These are phyloP conservation scores for Ecliptopera silaceata DNA, from an alignment of 2,888 invertebrate genomes.

Conservation along the genomic window DNA sequence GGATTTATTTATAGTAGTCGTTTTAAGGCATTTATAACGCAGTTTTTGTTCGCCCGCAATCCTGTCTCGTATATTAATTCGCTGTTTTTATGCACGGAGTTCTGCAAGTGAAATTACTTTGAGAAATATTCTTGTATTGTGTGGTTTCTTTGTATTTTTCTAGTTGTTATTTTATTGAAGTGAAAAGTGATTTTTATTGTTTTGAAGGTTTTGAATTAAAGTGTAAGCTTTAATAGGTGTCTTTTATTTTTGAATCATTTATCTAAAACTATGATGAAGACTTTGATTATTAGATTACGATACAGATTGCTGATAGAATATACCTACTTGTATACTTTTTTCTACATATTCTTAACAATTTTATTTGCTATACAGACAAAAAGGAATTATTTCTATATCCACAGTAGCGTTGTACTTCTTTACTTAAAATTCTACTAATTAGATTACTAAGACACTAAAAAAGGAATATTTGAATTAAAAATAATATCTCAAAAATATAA, in stretches of 20 bases:
- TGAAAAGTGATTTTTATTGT: slow-evolving; percentile 17
- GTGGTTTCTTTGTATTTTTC: slow-evolving; percentile 5
- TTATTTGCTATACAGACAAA: no score
- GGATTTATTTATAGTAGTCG: slow-evolving; percentile 50
- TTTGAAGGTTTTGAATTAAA: slow-evolving; percentile 1
- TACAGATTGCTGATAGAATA: no score
- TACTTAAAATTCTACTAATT: no score
- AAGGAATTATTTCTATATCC: no score
- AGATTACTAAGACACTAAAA: no score
- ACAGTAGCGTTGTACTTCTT: no score
- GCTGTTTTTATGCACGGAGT: slow-evolving; percentile 32
- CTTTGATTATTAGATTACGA: no score
- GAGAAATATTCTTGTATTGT: slow-evolving; percentile 16
- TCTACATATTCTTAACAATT: no score
- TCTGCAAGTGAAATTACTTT: slow-evolving; percentile 24
- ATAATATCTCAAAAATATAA: no score
- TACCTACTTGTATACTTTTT: no score
- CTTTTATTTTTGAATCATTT: neutral
- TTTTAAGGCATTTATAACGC: slow-evolving; percentile 46
- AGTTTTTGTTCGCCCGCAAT: slow-evolving; percentile 40
- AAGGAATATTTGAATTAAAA: no score
- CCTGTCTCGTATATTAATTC: slow-evolving; percentile 34
- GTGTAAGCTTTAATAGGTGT: neutral
- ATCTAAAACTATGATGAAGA: no score
- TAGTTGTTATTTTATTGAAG: slow-evolving; percentile 24